Conservation (phyloP, 2,797 vertebrate genomes). For the Lophotriccus pileatus region DNA sequence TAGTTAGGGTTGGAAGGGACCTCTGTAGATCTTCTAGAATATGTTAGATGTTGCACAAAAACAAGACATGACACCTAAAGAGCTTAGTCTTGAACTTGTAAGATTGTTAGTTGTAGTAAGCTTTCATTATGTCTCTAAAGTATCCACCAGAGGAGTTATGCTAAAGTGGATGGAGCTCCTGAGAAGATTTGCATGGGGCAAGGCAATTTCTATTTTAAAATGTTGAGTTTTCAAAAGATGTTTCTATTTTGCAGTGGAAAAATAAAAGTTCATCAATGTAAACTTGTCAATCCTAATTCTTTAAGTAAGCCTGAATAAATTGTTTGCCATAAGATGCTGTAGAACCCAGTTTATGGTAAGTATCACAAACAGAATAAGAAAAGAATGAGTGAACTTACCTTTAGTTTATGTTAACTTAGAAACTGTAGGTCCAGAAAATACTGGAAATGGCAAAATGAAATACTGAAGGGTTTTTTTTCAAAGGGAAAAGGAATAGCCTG, state of each 20-base stretch:
- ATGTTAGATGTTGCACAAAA: not conserved
- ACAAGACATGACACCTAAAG: not conserved
- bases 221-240: not conserved
- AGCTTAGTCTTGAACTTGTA: not conserved
- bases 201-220: not conserved
- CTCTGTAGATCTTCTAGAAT: not conserved
- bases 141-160: not conserved
- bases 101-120: not conserved
- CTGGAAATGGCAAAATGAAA: not conserved
- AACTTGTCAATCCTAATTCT: not conserved
- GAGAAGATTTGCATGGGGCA: not conserved
- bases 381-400: not conserved
- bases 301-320: not conserved
- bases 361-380: not conserved
- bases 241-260: not conserved
- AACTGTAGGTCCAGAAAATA: not conserved
- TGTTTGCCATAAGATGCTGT: not conserved
- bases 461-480: rapidly evolving
- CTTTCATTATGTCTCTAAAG: not conserved
- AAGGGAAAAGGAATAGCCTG: not conserved
- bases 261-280: not conserved
- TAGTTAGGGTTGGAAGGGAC: not conserved
- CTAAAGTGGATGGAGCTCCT: not conserved
- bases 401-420: not conserved
- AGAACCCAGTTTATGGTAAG: not conserved